Base-by-base conservation (phyloP, 2,888 invertebrate species). In the Polylopha cassiicola region DNA sequence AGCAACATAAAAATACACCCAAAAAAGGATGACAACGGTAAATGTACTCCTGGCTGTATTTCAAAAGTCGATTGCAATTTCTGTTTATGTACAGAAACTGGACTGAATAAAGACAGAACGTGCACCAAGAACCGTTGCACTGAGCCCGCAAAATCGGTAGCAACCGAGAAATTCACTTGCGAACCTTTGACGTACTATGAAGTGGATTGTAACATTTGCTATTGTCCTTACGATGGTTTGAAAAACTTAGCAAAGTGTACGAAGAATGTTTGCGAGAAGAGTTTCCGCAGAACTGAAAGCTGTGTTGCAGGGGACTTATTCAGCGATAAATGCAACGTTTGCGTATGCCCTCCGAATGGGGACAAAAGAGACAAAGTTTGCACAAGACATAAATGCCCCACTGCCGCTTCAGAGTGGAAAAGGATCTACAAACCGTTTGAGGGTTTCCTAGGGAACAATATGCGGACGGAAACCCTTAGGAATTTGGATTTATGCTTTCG, bases 161-260 rank as follows among this genome's bases (percentile, higher is more conserved):
- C 39, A 2, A 46, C 43, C 3, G 53, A 64, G 0, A 64, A 63
- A 9, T 65, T 79, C 5, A 44, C 48, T 2, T 84, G 85, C 21
- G 78, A 80, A 15, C 84, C 84, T 0, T 53, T 75, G 8, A 49
- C 61, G 1, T 84, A 84, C 37, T 84, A 77, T 29, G 65, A 64
- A 31, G 79, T 82, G 0, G 85, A 84, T 32, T 85, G 85, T 39
- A 85, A 85, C 24, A 64, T 73, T 7, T 85, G 85, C 50, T 69
- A 60, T 21, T 85, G 85, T 36, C 73, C 74, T 0, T 48, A 47
- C 3, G 72, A 75, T 33, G 85, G 85, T 0, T 37, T 74, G 1
- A 82, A 82, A 48, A 82, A 84, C 39, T 63, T 84, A 0, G 69
- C 63, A 0, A 74, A 68, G 46, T 88, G 88, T 47, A 82, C 86